These are phyloP conservation scores for Cheumatopsyche charites DNA, from an alignment of 1,140 invertebrate species.

Conservation along the genomic window DNA sequence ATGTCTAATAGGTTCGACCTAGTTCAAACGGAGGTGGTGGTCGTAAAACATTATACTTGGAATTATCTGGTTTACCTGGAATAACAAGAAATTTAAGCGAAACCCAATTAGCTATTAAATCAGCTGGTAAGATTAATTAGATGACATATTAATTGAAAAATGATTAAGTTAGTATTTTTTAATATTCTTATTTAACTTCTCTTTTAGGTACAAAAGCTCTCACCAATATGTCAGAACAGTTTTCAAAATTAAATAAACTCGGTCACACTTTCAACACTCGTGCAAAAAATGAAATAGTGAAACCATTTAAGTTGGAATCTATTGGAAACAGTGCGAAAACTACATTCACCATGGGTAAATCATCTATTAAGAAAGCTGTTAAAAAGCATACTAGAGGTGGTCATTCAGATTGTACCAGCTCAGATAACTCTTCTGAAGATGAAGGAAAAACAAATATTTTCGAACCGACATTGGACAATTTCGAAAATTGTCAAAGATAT, in stretches of 20 bases:
- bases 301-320: slow-evolving; percentile 55
- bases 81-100: slow-evolving; percentile 66
- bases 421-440: slow-evolving; percentile 58
- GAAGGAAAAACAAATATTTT: slow-evolving; percentile 59
- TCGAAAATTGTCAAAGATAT: slow-evolving; percentile 59
- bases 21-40: slow-evolving; percentile 51
- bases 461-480: slow-evolving; percentile 61
- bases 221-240: slow-evolving; percentile 82
- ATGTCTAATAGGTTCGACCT: slow-evolving; percentile 37
- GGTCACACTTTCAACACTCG: slow-evolving; percentile 69
- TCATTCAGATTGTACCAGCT: slow-evolving; percentile 59
- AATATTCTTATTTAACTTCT: slow-evolving; percentile 38
- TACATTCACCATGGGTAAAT: slow-evolving; percentile 61
- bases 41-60: slow-evolving; percentile 53
- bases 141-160: not conserved
- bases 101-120: slow-evolving; percentile 59
- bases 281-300: slow-evolving; percentile 52
- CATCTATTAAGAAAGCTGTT: slow-evolving; percentile 50
- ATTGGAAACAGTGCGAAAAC: slow-evolving; percentile 55
- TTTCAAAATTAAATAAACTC: slow-evolving; percentile 80
- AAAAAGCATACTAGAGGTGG: slow-evolving; percentile 56
- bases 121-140: slow-evolving; percentile 29
- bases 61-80: slow-evolving; percentile 57
- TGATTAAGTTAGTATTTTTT: not conserved
- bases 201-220: slow-evolving; percentile 75